Conservation (phyloP, 2,888 invertebrate genomes). For the Calliopum simillimum region DNA sequence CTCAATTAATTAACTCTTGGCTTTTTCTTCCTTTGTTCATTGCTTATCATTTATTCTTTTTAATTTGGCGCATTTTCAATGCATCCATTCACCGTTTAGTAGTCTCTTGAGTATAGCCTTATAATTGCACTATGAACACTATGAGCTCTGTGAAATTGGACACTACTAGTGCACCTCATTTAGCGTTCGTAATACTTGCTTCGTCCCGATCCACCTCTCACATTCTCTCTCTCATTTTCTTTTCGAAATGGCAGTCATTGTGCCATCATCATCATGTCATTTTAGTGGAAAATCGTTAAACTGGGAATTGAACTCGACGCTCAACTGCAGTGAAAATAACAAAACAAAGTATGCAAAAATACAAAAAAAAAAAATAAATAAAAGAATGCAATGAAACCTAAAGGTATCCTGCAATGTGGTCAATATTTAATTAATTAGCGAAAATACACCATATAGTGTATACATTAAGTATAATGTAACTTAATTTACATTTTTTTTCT, state of each 20-base stretch:
- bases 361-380: neutral
- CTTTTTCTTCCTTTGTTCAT: neutral
- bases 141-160: slow-evolving; percentile 7
- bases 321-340: slow-evolving; percentile 1
- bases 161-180: slow-evolving; percentile 15
- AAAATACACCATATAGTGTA: neutral
- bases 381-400: neutral
- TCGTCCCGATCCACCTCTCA: neutral
- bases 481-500: no score
- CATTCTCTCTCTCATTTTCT: neutral
- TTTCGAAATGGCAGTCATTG: neutral
- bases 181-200: neutral
- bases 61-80: slow-evolving; percentile 21
- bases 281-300: slow-evolving; percentile 14
- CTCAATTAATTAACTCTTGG: neutral
- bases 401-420: neutral
- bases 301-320: slow-evolving; percentile 24
- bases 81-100: slow-evolving; percentile 1
- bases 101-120: neutral
- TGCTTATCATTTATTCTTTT: slow-evolving; percentile 26
- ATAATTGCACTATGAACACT: neutral
- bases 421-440: slow-evolving; percentile 25
- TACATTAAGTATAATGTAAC: no score
- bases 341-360: neutral
- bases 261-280: neutral